Conservation (phyloP, 2,888 invertebrate species). For the Flexamia atlantica region DNA sequence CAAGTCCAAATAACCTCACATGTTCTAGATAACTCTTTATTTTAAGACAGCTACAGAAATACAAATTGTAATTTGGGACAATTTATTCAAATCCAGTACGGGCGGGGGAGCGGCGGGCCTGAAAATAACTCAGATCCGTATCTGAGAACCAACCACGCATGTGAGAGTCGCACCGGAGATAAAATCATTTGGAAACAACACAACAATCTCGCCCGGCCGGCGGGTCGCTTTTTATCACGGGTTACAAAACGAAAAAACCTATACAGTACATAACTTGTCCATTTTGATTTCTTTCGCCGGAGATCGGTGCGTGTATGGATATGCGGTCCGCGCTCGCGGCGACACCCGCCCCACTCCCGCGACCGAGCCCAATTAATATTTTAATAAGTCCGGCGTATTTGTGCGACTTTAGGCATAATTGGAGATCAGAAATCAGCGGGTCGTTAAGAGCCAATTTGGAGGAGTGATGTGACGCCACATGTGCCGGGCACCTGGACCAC, state of each 20-base stretch:
- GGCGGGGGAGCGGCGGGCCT: slow-evolving; percentile 14
- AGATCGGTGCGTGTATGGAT: slow-evolving; percentile 49
- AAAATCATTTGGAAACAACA: slow-evolving; percentile 47
- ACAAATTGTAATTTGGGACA: slow-evolving; percentile 16
- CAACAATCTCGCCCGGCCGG: slow-evolving; percentile 37
- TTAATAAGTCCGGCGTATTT: slow-evolving; percentile 33
- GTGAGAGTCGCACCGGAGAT: slow-evolving; percentile 35
- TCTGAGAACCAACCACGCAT: slow-evolving; percentile 28
- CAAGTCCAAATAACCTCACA: background rate
- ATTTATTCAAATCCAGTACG: slow-evolving; percentile 22
- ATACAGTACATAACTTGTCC: slow-evolving; percentile 62
- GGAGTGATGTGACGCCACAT: background rate
- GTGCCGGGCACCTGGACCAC: background rate
- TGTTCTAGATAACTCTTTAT: background rate
- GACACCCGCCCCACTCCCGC: background rate
- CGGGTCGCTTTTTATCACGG: slow-evolving; percentile 5
- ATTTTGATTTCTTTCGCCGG: slow-evolving; percentile 56
- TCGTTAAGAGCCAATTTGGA: background rate
- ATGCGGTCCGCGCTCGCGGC: slow-evolving; percentile 34
- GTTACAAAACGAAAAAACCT: slow-evolving; percentile 57
- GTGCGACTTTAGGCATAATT: slow-evolving; percentile 1
- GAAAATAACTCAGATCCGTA: slow-evolving; percentile 37
- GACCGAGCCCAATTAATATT: slow-evolving; percentile 38
- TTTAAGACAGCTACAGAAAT: background rate
- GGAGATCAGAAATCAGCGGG: slow-evolving; percentile 11